Conservation (phyloP, 2,888 invertebrate species). For the Drosophila niveifrons region DNA sequence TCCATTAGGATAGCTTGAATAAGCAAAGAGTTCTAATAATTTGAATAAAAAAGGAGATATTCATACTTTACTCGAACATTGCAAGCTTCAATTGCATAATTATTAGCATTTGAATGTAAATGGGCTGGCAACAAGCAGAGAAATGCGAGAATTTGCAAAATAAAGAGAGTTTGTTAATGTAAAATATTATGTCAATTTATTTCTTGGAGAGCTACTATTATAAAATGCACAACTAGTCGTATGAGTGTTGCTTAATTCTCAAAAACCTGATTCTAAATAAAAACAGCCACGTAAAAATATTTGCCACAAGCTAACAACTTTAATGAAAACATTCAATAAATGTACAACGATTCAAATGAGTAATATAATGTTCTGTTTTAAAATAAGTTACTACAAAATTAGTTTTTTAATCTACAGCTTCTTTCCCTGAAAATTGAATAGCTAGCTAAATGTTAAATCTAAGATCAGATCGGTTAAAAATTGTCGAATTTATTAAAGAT, state of each 20-base stretch:
- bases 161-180: background rate
- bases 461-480: no score
- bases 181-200: background rate
- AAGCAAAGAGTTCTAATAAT: conserved; percentile 26
- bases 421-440: no score
- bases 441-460: no score
- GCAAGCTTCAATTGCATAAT: conserved; percentile 8
- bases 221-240: background rate
- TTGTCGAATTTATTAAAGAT: no score
- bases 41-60: background rate
- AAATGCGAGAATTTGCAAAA: background rate
- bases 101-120: conserved; percentile 4
- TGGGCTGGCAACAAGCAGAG: background rate
- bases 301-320: no score
- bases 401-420: no score
- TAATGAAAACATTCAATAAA: background rate
- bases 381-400: no score
- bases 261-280: no score
- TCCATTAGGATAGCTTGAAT: conserved; percentile 30
- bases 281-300: no score
- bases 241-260: background rate
- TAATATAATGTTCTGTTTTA: background rate
- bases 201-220: background rate
- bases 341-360: background rate
- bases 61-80: conserved; percentile 3